Conservation (phyloP, 2,888 invertebrate genomes). For the Diarsia brunnea region DNA sequence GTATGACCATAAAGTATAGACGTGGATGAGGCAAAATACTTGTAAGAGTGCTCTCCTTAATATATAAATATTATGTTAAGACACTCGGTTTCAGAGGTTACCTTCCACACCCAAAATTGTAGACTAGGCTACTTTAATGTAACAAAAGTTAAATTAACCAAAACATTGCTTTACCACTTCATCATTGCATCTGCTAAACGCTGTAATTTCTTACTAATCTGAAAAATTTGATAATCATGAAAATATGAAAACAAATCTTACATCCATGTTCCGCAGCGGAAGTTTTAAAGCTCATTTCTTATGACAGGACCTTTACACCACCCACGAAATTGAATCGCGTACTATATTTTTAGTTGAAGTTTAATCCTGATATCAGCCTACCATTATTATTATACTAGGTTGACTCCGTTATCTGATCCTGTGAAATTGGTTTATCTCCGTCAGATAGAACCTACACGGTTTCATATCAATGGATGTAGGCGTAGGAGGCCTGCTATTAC, state of each 20-base stretch:
- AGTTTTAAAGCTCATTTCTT: not conserved
- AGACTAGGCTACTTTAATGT: not conserved
- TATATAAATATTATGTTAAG: too few relatives aligned
- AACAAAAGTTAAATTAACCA: too few relatives aligned
- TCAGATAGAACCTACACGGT: conserved; percentile 15
- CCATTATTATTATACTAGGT: not conserved
- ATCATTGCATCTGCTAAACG: not conserved
- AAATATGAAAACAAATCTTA: not conserved
- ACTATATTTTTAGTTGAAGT: conserved; percentile 27
- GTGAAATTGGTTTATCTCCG: conserved; percentile 16
- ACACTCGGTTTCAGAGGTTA: too few relatives aligned
- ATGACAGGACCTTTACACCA: not conserved
- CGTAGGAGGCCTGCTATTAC: conserved; percentile 2
- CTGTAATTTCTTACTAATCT: not conserved
- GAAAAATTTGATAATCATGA: not conserved
- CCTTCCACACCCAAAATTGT: not conserved
- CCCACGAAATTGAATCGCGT: not conserved
- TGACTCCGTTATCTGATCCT: conserved; percentile 4
- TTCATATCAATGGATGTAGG: conserved; percentile 1
- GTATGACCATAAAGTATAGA: too few relatives aligned
- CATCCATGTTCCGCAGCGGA: not conserved
- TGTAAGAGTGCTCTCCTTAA: too few relatives aligned
- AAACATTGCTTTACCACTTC: not conserved
- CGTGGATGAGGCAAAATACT: too few relatives aligned
- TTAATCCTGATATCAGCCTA: conserved; percentile 1